A percentile compares a stretch with the other conserved stretches of the same genome.
Conservation (phyloP, 2,797 vertebrate genomes). For the Oreochromis grahami region DNA sequence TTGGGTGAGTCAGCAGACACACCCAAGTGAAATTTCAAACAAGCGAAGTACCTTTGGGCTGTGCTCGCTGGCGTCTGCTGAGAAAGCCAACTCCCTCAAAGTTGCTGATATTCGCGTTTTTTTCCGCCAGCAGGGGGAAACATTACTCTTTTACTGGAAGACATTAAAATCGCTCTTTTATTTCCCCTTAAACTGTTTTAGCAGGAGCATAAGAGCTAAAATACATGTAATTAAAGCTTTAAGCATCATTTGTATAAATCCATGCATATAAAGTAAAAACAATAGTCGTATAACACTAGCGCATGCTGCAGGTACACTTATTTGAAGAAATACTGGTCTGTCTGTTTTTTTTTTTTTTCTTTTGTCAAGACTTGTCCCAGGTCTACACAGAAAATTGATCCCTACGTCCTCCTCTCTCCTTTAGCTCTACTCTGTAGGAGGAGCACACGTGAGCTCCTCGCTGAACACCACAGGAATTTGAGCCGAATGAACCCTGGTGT, state of each 20-base stretch:
- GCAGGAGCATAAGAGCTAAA: not conserved
- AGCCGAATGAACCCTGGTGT: conserved; percentile 26
- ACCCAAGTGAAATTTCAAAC: conserved; percentile 23
- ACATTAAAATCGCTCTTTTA: not conserved
- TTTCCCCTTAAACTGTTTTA: not conserved
- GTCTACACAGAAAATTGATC: conserved; percentile 5
- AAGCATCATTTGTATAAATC: not conserved
- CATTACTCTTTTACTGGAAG: not conserved
- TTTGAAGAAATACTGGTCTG: not conserved
- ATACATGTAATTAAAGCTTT: not conserved
- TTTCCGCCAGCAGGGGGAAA: conserved; percentile 53
- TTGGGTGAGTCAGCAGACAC: conserved; percentile 25
- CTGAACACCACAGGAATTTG: conserved; percentile 70
- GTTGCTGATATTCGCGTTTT: not conserved
- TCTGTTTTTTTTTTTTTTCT: not conserved
- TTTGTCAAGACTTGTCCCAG: not conserved
- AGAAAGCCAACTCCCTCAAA: not conserved
- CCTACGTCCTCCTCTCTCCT: not conserved
- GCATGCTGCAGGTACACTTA: not conserved
- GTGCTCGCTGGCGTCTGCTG: not conserved
- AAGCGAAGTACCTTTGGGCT: not conserved
- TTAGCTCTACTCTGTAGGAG: not conserved
- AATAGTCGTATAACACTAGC: not conserved
- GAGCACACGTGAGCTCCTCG: conserved; percentile 20
- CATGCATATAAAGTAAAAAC: not conserved